Base-by-base conservation (phyloP, 2,797 vertebrate genomes). In the Sus cebifrons region DNA sequence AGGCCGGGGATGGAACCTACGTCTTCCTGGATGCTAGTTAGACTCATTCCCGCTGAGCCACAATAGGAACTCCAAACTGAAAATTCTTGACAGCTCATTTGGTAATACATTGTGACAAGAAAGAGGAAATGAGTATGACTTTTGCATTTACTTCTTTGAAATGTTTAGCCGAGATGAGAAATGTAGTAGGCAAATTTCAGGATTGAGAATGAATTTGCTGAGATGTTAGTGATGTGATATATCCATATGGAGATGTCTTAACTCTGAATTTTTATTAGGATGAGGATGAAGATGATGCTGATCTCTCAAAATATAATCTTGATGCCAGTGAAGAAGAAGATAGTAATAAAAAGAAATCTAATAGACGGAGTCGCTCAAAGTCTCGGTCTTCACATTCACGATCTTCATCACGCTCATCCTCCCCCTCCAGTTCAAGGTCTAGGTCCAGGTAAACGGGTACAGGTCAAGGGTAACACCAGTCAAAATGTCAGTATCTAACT, bases 391-490 rank as follows among this genome's bases (percentile, higher is more conserved):
- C 99, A 79, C 98, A 96, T 96, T 99, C 99, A 32, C 99, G 98
- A 79, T 99, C 99, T 44, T 99, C 99, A 93, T 99, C 99, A 11
- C 99, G 98, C 98, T 99, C 99, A 93, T 99, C 99, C 96, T 99
- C 99, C 98, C 99, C 99, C 98, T 99, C 99, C 98, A 99, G 99
- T 99, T 99, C 99, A 98, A 99, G 99, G 99, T 99, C 99, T 98
- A 99, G 99, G 99, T 99, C 99, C 99, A 99, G 99, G 99, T 99
- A 99, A 99, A 99, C 99, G 99, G 99, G 99, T 99, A 99, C 99
- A 99, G 99, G 99, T 99, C 99, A 99, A 99, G 99, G 99, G 99
- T 99, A 99, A 99, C 99, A 98, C 99, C 99, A 98, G 99, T 99
- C 99, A 99, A 99, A 99, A 99, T 99, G 99, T 99, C 99, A 99